phyloP scores from a whole-genome alignment of 53 echinoderm and acorn worm genomes.

The Glandiceps talaboti region DNA sequence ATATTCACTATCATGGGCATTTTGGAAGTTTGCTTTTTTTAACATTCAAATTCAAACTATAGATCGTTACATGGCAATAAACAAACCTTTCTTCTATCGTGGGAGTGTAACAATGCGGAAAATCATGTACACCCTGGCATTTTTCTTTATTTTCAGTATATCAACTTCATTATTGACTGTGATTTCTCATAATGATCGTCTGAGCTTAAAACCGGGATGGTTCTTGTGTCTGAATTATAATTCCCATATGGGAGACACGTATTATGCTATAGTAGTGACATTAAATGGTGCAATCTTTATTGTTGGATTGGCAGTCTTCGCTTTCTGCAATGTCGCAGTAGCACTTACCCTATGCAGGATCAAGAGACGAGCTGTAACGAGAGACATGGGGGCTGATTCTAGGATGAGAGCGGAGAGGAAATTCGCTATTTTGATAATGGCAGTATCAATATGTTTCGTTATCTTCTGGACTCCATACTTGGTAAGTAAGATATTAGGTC shows the following conservation, averaged over 20 bases:
- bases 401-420: slow-evolving; percentile 29
- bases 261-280: slow-evolving; percentile 30
- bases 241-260: slow-evolving; percentile 26
- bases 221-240: slow-evolving; percentile 48
- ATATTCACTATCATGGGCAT: slow-evolving; percentile 61
- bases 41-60: slow-evolving; percentile 40
- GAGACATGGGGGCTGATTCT: background rate
- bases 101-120: slow-evolving; percentile 10
- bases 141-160: slow-evolving; percentile 39
- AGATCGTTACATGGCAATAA: slow-evolving; percentile 48
- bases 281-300: slow-evolving; percentile 38
- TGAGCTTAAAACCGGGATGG: slow-evolving; percentile 39
- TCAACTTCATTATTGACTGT: slow-evolving; percentile 36
- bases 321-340: slow-evolving; percentile 41
- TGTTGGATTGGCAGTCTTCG: slow-evolving; percentile 25
- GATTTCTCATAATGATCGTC: slow-evolving; percentile 27
- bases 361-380: slow-evolving; percentile 1
- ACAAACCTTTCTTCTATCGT: slow-evolving; percentile 45
- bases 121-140: slow-evolving; percentile 3
- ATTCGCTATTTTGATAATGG: slow-evolving; percentile 29
- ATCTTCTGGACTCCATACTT: slow-evolving; percentile 57
- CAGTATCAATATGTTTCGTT: slow-evolving; percentile 33
- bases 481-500: no score
- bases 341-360: slow-evolving; percentile 17
- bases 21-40: slow-evolving; percentile 51